These are phyloP conservation scores for Myrmecobius fasciatus DNA, from an alignment of 2,113 vertebrate genomes.

Conservation along the genomic window DNA sequence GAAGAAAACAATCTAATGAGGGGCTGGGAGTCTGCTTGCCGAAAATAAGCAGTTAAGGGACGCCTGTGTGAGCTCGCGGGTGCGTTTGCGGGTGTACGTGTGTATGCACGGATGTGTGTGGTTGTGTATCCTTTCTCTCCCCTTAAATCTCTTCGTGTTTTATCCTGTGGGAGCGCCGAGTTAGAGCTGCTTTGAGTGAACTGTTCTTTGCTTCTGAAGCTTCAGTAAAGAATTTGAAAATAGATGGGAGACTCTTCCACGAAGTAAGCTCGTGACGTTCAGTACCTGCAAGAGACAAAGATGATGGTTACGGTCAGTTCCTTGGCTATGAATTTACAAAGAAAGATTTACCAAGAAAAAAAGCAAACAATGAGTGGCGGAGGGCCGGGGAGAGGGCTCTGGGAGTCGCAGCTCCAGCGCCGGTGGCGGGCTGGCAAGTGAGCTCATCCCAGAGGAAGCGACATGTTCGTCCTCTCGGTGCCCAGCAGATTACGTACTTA, in stretches of 20 bases:
- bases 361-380: neutral
- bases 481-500: neutral
- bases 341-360: neutral
- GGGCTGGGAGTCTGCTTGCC: conserved; percentile 76
- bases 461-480: neutral
- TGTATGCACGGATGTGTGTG: neutral
- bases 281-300: conserved; percentile 87
- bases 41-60: conserved; percentile 64
- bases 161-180: conserved; percentile 92
- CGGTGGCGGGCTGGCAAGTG: neutral
- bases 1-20: conserved; percentile 90
- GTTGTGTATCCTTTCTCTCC: conserved; percentile 44
- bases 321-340: neutral
- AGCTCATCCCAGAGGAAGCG: neutral
- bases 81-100: neutral
- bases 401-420: neutral
- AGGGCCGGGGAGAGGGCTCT: neutral
- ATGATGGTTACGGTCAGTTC: conserved; percentile 3
- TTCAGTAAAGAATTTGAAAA: conserved; percentile 93
- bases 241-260: conserved; percentile 95
- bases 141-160: conserved; percentile 92
- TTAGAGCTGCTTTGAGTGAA: conserved; percentile 85
- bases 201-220: conserved; percentile 88
- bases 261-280: conserved; percentile 97
- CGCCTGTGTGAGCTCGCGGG: neutral